Percentiles rank a stretch among this genome's conserved stretches.
phyloP scores from a whole-genome alignment of 1,140 invertebrate species.

The Rhagoletis pomonella region DNA sequence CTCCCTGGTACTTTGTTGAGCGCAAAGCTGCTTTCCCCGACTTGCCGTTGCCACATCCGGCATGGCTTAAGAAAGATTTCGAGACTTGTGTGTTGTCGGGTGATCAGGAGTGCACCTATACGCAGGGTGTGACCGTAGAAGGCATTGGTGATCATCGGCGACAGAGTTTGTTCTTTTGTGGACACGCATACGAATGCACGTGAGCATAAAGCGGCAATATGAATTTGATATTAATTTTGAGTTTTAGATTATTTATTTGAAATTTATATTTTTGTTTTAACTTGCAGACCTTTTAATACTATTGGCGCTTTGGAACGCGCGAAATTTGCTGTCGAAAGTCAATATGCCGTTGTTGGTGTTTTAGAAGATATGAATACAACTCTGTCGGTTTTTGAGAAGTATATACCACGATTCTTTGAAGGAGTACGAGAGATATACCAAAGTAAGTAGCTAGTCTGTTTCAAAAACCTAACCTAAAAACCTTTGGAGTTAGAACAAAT shows the following conservation, averaged over 20 bases:
- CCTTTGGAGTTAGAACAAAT: no score
- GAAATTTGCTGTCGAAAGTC: conserved; percentile 87
- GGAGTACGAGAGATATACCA: conserved; percentile 86
- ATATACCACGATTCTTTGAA: conserved; percentile 88
- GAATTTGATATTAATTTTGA: background rate
- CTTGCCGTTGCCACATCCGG: conserved; percentile 87
- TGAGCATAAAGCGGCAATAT: conserved; percentile 17
- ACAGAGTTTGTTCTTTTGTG: conserved; percentile 92
- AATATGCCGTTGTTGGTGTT: conserved; percentile 91
- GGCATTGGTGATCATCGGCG: conserved; percentile 90
- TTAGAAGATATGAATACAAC: conserved; percentile 91
- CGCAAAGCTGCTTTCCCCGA: conserved; percentile 91
- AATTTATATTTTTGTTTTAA: no score
- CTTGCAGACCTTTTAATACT: conserved; percentile 86
- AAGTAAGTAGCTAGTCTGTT: no score
- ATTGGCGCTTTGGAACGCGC: conserved; percentile 88
- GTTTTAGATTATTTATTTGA: background rate
- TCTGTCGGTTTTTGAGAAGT: conserved; percentile 87
- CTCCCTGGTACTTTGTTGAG: conserved; percentile 93
- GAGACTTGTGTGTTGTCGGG: conserved; percentile 89
- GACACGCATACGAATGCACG: conserved; percentile 90
- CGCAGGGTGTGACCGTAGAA: conserved; percentile 87
- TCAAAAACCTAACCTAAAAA: no score
- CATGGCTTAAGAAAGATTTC: conserved; percentile 93
- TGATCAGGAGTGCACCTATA: conserved; percentile 89